Conservation (phyloP, 2,888 invertebrate genomes). For the Calameuta pallipes region DNA sequence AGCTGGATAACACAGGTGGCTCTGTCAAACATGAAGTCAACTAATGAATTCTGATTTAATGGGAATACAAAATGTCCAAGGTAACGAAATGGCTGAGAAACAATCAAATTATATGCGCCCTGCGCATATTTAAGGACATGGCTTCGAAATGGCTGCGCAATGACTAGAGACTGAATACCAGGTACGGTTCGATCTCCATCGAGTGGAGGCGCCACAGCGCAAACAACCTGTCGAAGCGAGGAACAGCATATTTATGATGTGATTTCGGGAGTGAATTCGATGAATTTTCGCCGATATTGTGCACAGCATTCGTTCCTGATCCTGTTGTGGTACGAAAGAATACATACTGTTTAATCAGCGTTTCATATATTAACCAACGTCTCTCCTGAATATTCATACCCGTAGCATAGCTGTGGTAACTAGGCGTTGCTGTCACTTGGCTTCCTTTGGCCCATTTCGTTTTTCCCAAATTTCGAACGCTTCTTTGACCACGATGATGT, state of each 20-base stretch:
- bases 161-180: slow-evolving; percentile 10
- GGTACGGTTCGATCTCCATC: slow-evolving; percentile 14
- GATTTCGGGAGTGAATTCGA: slow-evolving; percentile 28
- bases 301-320: not conserved
- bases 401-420: slow-evolving; percentile 9
- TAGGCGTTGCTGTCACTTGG: slow-evolving; percentile 60
- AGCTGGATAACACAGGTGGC: not conserved
- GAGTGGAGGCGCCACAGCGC: slow-evolving; percentile 26
- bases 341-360: not conserved
- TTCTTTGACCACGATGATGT: not conserved
- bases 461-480: slow-evolving; percentile 14
- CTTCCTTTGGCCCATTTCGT: slow-evolving; percentile 32
- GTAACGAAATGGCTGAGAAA: not conserved
- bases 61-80: not conserved
- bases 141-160: not conserved
- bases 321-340: not conserved
- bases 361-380: not conserved
- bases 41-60: not conserved
- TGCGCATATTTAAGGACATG: not conserved
- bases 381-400: slow-evolving; percentile 1
- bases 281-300: slow-evolving; percentile 26
- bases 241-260: slow-evolving; percentile 44
- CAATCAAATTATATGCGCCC: not conserved
- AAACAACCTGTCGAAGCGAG: slow-evolving; percentile 35
- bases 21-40: not conserved